A percentile compares a stretch with the other conserved stretches of the same genome.
phyloP scores from a whole-genome alignment of 2,797 vertebrate species.

The Betta splendens region DNA sequence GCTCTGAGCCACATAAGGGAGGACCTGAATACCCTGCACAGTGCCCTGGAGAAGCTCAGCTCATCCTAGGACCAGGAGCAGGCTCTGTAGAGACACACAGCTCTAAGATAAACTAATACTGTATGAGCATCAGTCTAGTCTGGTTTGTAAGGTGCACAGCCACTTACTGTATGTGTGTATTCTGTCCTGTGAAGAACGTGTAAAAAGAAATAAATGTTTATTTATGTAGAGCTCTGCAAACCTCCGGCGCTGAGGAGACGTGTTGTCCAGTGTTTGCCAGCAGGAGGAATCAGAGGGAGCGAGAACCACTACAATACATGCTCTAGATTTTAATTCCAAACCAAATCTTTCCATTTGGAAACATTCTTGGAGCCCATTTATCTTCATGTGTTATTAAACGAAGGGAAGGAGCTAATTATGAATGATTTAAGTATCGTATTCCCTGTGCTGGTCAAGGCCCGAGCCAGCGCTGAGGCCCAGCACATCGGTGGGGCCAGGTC shows the following conservation, averaged over 20 bases:
- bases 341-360: slow-evolving; percentile 75
- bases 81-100: slow-evolving; percentile 1
- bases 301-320: slow-evolving; percentile 59
- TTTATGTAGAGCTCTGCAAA: slow-evolving; percentile 42
- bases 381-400: slow-evolving; percentile 76
- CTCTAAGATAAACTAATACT: not conserved
- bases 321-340: slow-evolving; percentile 65
- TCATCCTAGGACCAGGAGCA: slow-evolving; percentile 34
- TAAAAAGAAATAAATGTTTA: slow-evolving; percentile 66
- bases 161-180: slow-evolving; percentile 26
- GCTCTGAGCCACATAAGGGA: slow-evolving; percentile 77
- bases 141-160: not conserved
- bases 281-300: slow-evolving; percentile 12
- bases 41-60: slow-evolving; percentile 81
- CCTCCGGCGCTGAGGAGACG: not conserved
- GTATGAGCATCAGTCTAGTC: slow-evolving; percentile 3
- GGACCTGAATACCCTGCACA: slow-evolving; percentile 81
- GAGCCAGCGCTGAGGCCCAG: slow-evolving; percentile 64
- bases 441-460: slow-evolving; percentile 61
- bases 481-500: slow-evolving; percentile 64
- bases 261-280: slow-evolving; percentile 20
- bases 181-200: slow-evolving; percentile 34
- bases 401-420: slow-evolving; percentile 76
- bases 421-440: slow-evolving; percentile 78
- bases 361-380: slow-evolving; percentile 72